Percentiles rank a stretch among this genome's conserved stretches.
These are phyloP conservation scores for pig (Sus scrofa) DNA, from an alignment of 2,113 vertebrate genomes.

Conservation along the genomic window T2T-Sscrofa CM000818.6:121076501-121077000, in stretches of 20 bases:
- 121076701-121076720: neutral
- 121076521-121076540: neutral
- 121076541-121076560: neutral
- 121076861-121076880: constrained; percentile 27
- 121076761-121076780: neutral
- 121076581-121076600: neutral
- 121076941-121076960: constrained; percentile 75
- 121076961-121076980: constrained; percentile 75
- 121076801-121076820: neutral
- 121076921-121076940: constrained; percentile 38
- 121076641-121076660: neutral
- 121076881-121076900: constrained; percentile 7
- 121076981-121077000: constrained; percentile 54
- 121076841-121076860: constrained; percentile 46
- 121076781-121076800: neutral
- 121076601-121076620: neutral
- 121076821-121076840: neutral
- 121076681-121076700: neutral
- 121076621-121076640: neutral
- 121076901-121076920: constrained; percentile 62
- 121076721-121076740: constrained; percentile 33
- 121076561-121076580: neutral
- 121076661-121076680: neutral
- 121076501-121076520: neutral
- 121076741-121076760: neutral